These are phyloP conservation scores for Limonius californicus DNA, from an alignment of 1,140 invertebrate genomes.

Conservation along the genomic window DNA sequence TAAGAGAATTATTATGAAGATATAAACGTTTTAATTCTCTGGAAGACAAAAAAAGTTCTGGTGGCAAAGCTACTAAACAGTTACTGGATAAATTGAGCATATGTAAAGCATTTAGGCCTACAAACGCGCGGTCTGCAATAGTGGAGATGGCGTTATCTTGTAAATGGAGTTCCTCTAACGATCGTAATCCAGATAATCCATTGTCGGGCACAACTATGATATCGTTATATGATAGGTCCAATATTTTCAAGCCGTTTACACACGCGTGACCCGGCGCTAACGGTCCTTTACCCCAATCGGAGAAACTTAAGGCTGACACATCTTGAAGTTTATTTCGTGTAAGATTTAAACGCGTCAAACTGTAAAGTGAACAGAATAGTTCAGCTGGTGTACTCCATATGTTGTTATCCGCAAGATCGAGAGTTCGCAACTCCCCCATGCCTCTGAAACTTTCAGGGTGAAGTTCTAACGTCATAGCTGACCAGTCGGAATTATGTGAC, in stretches of 20 bases:
- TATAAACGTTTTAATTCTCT: conserved; percentile 66
- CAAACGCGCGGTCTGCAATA: conserved; percentile 67
- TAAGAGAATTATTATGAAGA: conserved; percentile 76
- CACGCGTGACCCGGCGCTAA: conserved; percentile 54
- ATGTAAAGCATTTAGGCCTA: conserved; percentile 61
- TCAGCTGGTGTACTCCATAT: conserved; percentile 71
- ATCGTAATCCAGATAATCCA: conserved; percentile 63
- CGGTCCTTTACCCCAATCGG: conserved; percentile 55
- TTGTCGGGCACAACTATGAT: conserved; percentile 64
- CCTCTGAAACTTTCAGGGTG: conserved; percentile 65
- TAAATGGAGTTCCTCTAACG: conserved; percentile 61
- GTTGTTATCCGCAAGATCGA: conserved; percentile 77
- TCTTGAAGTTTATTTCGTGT: conserved; percentile 76
- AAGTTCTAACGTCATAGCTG: conserved; percentile 71
- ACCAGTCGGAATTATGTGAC: conserved; percentile 78
- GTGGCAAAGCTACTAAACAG: conserved; percentile 66
- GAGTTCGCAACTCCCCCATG: conserved; percentile 61
- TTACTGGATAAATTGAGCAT: conserved; percentile 76
- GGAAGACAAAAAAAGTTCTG: conserved; percentile 67
- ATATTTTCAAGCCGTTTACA: conserved; percentile 60
- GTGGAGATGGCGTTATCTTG: conserved; percentile 71
- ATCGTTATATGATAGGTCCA: conserved; percentile 74
- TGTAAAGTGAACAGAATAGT: conserved; percentile 70
- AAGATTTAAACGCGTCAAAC: conserved; percentile 66
- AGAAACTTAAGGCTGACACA: conserved; percentile 65